Conservation (phyloP, 2,888 invertebrate genomes). For the Clivina fossor region DNA sequence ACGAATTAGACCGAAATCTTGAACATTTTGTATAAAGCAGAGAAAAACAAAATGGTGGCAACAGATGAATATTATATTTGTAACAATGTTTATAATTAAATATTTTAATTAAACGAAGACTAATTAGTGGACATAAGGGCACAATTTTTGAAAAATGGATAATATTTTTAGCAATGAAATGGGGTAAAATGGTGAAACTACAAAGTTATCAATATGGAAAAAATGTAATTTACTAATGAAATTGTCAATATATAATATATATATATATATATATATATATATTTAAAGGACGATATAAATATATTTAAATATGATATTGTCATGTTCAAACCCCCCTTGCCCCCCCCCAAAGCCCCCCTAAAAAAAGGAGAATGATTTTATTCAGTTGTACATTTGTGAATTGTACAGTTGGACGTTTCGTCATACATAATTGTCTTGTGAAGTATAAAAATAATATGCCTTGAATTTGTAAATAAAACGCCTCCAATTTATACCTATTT, state of each 20-base stretch:
- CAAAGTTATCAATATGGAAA: constrained; percentile 17
- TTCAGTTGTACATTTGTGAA: constrained; percentile 46
- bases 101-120: constrained; percentile 21
- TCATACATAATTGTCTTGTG: constrained; percentile 49
- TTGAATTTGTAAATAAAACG: constrained; percentile 52
- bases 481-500: constrained; percentile 48
- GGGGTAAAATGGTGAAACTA: constrained; percentile 28
- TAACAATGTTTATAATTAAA: constrained; percentile 19
- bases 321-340: constrained; percentile 19
- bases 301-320: constrained; percentile 18
- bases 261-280: not conserved
- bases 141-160: constrained; percentile 27
- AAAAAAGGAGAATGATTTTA: constrained; percentile 45
- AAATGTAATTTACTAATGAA: constrained; percentile 26
- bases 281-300: constrained; percentile 40
- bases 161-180: constrained; percentile 13
- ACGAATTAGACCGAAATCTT: too few species aligned
- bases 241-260: not conserved
- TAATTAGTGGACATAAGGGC: constrained; percentile 27
- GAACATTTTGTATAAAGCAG: too few species aligned
- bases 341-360: too few species aligned
- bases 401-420: constrained; percentile 43
- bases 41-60: constrained; percentile 29
- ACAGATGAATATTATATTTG: too few species aligned
- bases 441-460: constrained; percentile 48